Evolutionary conservation across 2,113 vertebrate species (phyloP), one percentile per base, ranked within the genome.

Genomic region (Uropsilus gracilis): DNA sequence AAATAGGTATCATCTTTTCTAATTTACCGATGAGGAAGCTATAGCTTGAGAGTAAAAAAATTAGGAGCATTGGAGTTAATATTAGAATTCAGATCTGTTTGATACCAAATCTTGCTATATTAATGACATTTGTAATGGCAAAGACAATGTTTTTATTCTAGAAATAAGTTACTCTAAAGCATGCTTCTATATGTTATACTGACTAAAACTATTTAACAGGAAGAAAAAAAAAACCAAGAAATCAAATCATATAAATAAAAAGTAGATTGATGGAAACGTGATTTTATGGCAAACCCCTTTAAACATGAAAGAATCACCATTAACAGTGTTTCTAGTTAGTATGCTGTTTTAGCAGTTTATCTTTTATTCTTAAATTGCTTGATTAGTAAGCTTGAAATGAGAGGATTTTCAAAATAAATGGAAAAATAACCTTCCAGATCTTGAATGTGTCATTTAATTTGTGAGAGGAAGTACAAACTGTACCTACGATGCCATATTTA

Each of bases 171-270:
- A 55, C 9, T 26, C 7, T 24, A 34, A 86, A 72, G 26, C 73
- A 55, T 81, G 64, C 37, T 61, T 85, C 44, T 77, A 34, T 7
- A 69, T 55, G 22, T 68, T 55, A 71, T 53, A 78, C 16, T 46
- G 4, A 32, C 30, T 30, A 81, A 85, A 75, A 16, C 57, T 68
- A 28, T 14, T 30, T 30, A 63, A 48, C 64, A 72, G 28, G 20
- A 63, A 94, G 94, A 90, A 3, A 44, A 91, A 93, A 91, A 89
- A 66, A 85, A 90, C 77, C 8, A 81, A 86, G 28, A 64, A 95
- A 76, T 13, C 18, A 5, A 93, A 83, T 26, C 22, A 78, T 89
- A 77, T 86, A 6, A 66, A 18, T 59, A 82, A 55, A 55, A 95
- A 26, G 75, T 46, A 93, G n/a, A 81, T 72, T 76, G 57, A 46